Percentiles rank a stretch among this genome's conserved stretches.
Conservation (phyloP, 2,888 invertebrate genomes). For the Pseudococcus viburni region DNA sequence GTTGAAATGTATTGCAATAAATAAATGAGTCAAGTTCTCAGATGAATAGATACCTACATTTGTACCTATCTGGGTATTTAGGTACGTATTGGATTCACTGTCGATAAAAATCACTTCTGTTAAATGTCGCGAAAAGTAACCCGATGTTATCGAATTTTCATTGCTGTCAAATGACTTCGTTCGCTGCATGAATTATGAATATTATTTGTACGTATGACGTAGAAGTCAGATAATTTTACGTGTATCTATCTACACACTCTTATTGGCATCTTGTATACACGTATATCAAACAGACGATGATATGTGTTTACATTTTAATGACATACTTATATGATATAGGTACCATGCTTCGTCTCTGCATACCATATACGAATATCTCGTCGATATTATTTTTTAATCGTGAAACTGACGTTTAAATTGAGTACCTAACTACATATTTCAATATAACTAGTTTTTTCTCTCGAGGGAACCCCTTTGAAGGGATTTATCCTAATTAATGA, state of each 20-base stretch:
- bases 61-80: no score
- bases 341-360: no score
- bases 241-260: not conserved
- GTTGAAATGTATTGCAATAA: no score
- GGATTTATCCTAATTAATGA: slow-evolving; percentile 2
- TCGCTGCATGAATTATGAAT: not conserved
- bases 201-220: not conserved
- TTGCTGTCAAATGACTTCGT: slow-evolving; percentile 9
- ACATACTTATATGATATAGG: not conserved
- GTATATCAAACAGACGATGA: not conserved
- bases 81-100: not conserved
- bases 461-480: not conserved
- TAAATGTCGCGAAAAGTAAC: slow-evolving; percentile 27
- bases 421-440: not conserved
- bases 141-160: slow-evolving; percentile 37
- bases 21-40: no score
- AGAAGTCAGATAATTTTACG: not conserved
- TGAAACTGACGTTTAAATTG: slow-evolving; percentile 16
- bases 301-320: slow-evolving; percentile 21
- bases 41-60: no score
- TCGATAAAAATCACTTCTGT: slow-evolving; percentile 15
- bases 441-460: slow-evolving; percentile 1
- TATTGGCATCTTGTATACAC: slow-evolving; percentile 9
- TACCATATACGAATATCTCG: not conserved
- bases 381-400: slow-evolving; percentile 20